A percentile compares a stretch with the other conserved stretches of the same genome.
phyloP scores from a whole-genome alignment of 1,140 invertebrate species.

The Frieseomelitta varia region DNA sequence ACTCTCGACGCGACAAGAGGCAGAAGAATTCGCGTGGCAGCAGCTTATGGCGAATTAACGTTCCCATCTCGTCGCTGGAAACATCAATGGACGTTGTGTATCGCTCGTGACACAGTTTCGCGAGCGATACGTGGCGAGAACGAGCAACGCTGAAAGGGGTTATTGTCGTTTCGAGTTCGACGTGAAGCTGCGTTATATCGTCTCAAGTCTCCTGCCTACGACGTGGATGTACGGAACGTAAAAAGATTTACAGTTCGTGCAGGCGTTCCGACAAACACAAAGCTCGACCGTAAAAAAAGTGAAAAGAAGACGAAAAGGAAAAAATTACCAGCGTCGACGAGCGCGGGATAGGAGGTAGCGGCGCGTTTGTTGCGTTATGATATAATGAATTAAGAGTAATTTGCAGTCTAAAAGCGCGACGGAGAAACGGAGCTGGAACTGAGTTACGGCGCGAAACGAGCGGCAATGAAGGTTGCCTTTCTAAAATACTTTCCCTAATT shows the following conservation, averaged over 20 bases:
- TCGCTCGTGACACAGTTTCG: neutral
- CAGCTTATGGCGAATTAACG: neutral
- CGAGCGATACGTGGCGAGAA: neutral
- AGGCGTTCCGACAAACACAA: neutral
- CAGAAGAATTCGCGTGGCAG: neutral
- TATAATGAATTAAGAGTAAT: conserved; percentile 19
- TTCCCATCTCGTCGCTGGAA: neutral
- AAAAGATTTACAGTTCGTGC: conserved; percentile 12
- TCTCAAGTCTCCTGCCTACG: neutral
- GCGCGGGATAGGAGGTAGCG: neutral
- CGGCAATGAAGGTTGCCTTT: neutral
- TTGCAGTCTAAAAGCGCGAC: neutral
- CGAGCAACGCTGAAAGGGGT: neutral
- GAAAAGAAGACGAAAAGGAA: neutral
- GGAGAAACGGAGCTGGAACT: neutral
- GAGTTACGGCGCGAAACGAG: neutral
- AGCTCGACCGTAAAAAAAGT: neutral
- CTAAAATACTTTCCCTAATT: conserved; percentile 19
- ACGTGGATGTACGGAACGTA: neutral
- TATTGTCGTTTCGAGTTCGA: too few relatives aligned
- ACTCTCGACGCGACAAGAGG: neutral
- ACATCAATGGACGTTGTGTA: neutral
- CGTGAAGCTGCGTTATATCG: neutral
- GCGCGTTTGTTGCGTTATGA: neutral
- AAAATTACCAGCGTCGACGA: neutral